Evolutionary conservation across 1,140 invertebrate species (phyloP), one percentile per base, ranked within the genome.

Genomic region (Oppia nitens): DNA sequence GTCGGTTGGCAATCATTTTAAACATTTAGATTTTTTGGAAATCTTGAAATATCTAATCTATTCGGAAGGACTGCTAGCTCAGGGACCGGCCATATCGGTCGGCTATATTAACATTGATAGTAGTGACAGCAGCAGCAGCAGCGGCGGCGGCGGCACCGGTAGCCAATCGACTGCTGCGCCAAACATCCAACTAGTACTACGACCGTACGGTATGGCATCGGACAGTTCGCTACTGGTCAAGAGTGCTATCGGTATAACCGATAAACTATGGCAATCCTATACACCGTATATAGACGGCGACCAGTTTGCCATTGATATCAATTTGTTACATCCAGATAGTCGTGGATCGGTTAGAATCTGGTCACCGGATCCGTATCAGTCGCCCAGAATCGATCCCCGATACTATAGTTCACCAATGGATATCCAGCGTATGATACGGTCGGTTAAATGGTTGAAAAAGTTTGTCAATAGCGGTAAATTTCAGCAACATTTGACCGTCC

Each of bases 61-160:
- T 21, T 84, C 85, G 65, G 79, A 85, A 61, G 86, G 86, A 0
- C 86, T 86, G 0, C 66, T 89, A 17, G 83, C 83, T 0, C 85
- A 81, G 62, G 77, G 87, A 2, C 85, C 85, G 0, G 69, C 89
- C 48, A 85, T 88, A 70, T 81, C 83, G 0, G 83, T 87, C 0
- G 84, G 81, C 0, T 89, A 88, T 65, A 84, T 89, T 45, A 81
- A 83, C 1, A 89, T 86, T 0, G 88, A 88, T 68, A 87, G 88
- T 66, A 83, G 81, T 0, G 88, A 88, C 66, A 72, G 78, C 57
- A 77, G 77, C 0, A 82, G 86, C 58, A 85, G 88, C 66, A 89
- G 85, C 84, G 86, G 87, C 0, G 87, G 90, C 65, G n/a, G 45
- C n/a, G n/a, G n/a, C n/a, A 47, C n/a, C n/a, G 45, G 45, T 47